Evolutionary conservation across 2,888 invertebrate genomes (phyloP), one percentile per base, ranked within the genome.

Genomic region (Lepidonotus clava): DNA sequence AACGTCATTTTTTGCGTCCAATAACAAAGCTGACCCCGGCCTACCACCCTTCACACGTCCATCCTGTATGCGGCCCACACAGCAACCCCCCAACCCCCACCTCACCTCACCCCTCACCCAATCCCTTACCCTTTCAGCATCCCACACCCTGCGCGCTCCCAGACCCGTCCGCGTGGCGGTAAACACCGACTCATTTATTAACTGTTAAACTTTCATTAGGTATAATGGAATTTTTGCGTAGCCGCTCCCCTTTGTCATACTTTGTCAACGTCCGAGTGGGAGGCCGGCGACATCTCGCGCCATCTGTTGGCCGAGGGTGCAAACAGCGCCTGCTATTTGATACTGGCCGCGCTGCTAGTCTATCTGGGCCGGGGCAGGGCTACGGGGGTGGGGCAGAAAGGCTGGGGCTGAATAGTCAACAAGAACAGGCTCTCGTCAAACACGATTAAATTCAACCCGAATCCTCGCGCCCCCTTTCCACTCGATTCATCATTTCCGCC

Each of bases 201-300:
- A 80, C 80, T 80, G 80, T 80, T 80, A 80, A 80, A 41, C 46
- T 80, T 80, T 80, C 80, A 80, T 80, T 51, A 80, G 80, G 80
- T 46, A 80, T 80, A 80, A 80, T 80, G 80, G 80, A 80, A 80
- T 80, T 80, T 80, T 80, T 80, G 34, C 80, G 80, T 80, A 80
- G 80, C 32, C 46, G 41, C 1, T 18, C 46, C 51, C 46, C 80
- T 80, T 80, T 80, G 80, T 80, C 80, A 80, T 80, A 80, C 80
- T 80, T 80, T 46, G 80, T 80, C 41, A 41, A 80, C 80, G 80
- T 51, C 46, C 46, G 40, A 80, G 80, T 18, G 11, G 71, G 14
- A 38, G 71, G 36, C 8, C n/a, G 38, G 38, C 71, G 71, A 71
- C 71, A 71, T 38, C 38, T 32, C 34, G 71, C 71, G 71, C 71